Conservation (phyloP, 2,113 vertebrate genomes). For the Eclectus roratus region DNA sequence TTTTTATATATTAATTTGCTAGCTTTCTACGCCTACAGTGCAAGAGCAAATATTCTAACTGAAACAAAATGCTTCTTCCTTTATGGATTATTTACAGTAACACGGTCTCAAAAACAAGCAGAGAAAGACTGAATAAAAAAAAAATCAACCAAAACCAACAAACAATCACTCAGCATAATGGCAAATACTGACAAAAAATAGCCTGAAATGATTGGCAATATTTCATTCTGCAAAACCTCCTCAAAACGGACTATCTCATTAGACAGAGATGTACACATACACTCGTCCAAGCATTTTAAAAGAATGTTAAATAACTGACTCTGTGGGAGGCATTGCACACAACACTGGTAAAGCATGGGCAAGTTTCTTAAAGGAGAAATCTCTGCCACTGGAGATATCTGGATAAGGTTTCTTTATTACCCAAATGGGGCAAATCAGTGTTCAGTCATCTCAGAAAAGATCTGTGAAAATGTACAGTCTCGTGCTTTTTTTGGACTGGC, state of each 20-base stretch:
- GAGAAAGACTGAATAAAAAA: neutral
- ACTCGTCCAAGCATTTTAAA: neutral
- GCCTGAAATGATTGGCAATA: neutral
- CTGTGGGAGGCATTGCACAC: conserved; percentile 17
- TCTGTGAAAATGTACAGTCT: neutral
- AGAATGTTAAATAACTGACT: neutral
- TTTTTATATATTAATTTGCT: neutral
- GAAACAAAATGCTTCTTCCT: neutral
- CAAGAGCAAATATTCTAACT: neutral
- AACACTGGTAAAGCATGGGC: neutral
- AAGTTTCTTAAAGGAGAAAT: conserved; percentile 4
- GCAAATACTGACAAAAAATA: neutral
- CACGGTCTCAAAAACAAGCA: neutral
- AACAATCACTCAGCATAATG: neutral
- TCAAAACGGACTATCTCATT: neutral
- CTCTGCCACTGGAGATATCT: neutral
- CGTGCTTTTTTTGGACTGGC: neutral
- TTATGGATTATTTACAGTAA: neutral
- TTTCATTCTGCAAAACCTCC: neutral
- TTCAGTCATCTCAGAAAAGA: neutral
- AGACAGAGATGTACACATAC: neutral
- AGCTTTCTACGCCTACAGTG: neutral
- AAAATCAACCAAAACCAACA: neutral
- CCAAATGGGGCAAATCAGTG: neutral
- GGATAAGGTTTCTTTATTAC: neutral